Percentiles rank a stretch among this genome's conserved stretches.
These are phyloP conservation scores for Sceloporus undulatus DNA, from an alignment of 2,113 vertebrate genomes.

Conservation along the genomic window DNA sequence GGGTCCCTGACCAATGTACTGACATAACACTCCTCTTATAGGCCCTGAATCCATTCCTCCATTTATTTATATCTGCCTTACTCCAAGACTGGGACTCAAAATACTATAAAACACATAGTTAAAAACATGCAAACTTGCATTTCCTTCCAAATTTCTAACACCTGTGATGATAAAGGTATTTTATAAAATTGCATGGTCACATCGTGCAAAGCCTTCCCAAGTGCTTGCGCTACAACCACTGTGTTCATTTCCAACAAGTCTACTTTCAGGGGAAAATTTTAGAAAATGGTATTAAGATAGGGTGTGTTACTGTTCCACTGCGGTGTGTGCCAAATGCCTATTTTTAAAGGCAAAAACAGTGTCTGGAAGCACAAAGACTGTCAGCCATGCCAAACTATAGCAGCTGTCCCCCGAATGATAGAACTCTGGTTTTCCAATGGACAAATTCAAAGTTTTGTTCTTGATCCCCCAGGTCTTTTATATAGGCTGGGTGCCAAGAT, in stretches of 20 bases:
- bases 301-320: background rate
- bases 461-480: conserved; percentile 1
- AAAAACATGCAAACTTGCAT: too few relatives aligned
- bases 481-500: background rate
- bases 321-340: background rate
- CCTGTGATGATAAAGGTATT: too few relatives aligned
- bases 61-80: too few relatives aligned
- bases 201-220: background rate
- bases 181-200: background rate
- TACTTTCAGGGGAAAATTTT: background rate
- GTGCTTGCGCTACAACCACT: too few relatives aligned
- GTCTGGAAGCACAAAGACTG: background rate
- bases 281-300: background rate
- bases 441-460: background rate
- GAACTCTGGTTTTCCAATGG: background rate
- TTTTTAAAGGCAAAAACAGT: background rate
- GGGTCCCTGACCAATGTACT: too few relatives aligned
- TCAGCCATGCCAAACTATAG: conserved; percentile 3
- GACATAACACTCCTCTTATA: too few relatives aligned
- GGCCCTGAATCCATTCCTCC: too few relatives aligned
- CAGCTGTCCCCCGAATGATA: background rate
- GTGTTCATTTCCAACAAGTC: background rate
- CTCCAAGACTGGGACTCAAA: too few relatives aligned
- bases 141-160: too few relatives aligned
- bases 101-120: too few relatives aligned